Percentiles rank a stretch among this genome's conserved stretches.
Conservation (phyloP, 2,888 invertebrate species). For the Flexamia atlantica region DNA sequence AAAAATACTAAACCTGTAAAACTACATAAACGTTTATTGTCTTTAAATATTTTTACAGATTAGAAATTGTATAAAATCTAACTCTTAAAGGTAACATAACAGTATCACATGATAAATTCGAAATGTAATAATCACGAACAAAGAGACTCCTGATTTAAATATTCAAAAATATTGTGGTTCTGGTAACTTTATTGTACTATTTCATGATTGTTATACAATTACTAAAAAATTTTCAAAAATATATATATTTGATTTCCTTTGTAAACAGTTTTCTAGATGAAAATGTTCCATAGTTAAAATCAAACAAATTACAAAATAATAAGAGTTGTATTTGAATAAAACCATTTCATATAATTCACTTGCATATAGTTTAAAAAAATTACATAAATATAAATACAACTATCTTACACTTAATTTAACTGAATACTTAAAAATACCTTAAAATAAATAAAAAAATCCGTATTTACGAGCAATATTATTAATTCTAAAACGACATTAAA, state of each 20-base stretch:
- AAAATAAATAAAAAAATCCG: background rate
- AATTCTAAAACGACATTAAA: slow-evolving; percentile 7
- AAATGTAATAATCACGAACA: background rate
- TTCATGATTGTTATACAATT: no score
- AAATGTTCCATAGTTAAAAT: no score
- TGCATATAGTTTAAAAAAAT: no score
- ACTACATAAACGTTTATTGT: background rate
- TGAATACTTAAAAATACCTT: background rate
- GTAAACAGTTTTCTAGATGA: no score
- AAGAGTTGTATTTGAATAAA: no score
- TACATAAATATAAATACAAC: slow-evolving; percentile 28
- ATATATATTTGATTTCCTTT: no score
- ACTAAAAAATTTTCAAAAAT: no score
- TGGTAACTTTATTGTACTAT: no score
- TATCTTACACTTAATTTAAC: background rate
- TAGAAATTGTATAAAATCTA: background rate
- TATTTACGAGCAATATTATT: background rate
- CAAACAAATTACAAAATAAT: no score
- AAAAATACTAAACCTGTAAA: background rate
- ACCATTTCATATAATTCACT: no score
- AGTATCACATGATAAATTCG: slow-evolving; percentile 19
- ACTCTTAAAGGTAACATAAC: background rate
- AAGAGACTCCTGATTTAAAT: background rate
- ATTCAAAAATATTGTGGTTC: no score
- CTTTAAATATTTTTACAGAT: background rate